Base-by-base conservation (phyloP, 2,888 invertebrate species). In the Drosophila hawaiiensis region DNA sequence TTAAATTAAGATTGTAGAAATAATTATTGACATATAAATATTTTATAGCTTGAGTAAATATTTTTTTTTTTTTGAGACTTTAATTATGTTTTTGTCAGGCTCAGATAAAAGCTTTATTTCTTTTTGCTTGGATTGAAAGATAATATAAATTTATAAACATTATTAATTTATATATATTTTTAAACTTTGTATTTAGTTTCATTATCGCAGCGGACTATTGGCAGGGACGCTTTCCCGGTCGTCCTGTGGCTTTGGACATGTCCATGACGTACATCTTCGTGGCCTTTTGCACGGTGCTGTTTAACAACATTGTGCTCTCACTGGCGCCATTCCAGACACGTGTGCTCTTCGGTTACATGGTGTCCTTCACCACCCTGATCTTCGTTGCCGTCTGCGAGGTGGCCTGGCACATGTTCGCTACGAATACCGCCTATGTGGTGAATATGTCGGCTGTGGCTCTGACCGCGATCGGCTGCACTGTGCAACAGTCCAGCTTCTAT, bases 161-260 rank as follows among this genome's bases (percentile, higher is more conserved):
- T n/a, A 54, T 22, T 19, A 47, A 16, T 25, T 47, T 9, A 9
- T 16, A 25, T 9, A 9, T 0, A 16, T 12, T 39, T 35, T 19
- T 28, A 1, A 16, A 10, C 6, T 33, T 39, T 29, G 3, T 28
- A 5, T 76, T 83, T 80, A 97, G 98, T 92, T 98, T 98, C 93
- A 97, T 98, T 91, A 97, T 98, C 94, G 98, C 98, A 12, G 97
- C 97, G 84, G 98, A 98, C 94, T 98, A 97, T 94, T 98, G 97
- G 94, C 97, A 97, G 94, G 94, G 95, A 28, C 95, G 96, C 82
- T 98, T 97, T 92, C 97, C 97, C 0, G 96, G 96, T 65, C 95
- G 97, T 0, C 97, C 97, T 2, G 97, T 98, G 74, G 96, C 98
- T 90, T 97, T 98, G 92, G 98, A 98, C 93, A 97, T 98, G 97